Evolutionary conservation across 2,888 invertebrate species (phyloP).

Genomic region (Aquatica leii): DNA sequence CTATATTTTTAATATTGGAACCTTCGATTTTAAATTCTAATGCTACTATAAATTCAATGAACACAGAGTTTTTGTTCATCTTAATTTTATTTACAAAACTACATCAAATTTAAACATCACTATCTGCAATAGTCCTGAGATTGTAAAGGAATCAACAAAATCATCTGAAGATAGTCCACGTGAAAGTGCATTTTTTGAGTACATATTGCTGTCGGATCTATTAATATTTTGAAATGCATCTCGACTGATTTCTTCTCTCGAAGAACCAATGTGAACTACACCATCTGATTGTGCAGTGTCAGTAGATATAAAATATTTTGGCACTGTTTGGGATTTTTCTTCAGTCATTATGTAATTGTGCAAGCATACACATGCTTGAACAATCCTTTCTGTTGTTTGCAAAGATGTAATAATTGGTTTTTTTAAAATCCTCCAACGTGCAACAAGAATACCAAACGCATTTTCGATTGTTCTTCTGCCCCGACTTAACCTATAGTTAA

Average conservation of each 20-base stretch:
- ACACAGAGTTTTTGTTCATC: not conserved
- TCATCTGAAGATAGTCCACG: not conserved
- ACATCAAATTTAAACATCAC: not conserved
- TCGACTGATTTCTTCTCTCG: not conserved
- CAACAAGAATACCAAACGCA: not conserved
- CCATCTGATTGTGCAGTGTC: not conserved
- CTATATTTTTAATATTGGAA: not conserved
- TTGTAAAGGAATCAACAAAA: not conserved
- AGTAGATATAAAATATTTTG: not conserved
- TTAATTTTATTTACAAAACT: too few species aligned
- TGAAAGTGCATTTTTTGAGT: too few species aligned
- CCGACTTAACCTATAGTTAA: constrained; percentile 9
- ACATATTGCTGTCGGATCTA: too few species aligned
- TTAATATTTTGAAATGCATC: not conserved
- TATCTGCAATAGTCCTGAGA: not conserved
- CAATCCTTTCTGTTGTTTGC: not conserved
- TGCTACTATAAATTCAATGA: not conserved
- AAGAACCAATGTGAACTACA: not conserved
- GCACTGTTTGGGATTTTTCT: not conserved
- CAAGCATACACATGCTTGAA: not conserved
- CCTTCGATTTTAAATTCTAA: too few species aligned
- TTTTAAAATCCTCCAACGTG: not conserved
- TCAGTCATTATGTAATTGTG: not conserved
- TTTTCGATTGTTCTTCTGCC: not conserved
- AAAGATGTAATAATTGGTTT: not conserved